Conservation (phyloP, 2,797 vertebrate genomes). For the Momotus momota region DNA sequence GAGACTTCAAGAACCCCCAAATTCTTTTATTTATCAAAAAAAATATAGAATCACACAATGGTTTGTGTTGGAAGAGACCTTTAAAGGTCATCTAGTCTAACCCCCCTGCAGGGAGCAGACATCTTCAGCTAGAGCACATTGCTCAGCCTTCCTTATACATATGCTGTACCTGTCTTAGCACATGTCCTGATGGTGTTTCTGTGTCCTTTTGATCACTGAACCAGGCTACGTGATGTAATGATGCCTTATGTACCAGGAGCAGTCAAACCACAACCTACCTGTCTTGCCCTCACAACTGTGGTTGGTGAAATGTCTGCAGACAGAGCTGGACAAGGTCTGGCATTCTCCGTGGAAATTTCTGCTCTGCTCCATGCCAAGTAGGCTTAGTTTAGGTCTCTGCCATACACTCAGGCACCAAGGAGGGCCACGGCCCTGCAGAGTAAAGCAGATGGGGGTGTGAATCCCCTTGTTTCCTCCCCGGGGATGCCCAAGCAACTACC, state of each 20-base stretch:
- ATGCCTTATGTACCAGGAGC: background rate
- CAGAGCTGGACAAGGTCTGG: background rate
- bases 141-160: background rate
- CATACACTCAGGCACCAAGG: background rate
- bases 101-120: background rate
- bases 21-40: background rate
- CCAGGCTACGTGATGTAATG: background rate
- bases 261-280: background rate
- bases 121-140: background rate
- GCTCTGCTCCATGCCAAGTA: background rate
- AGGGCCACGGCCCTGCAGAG: background rate
- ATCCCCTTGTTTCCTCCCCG: background rate
- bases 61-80: background rate
- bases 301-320: background rate
- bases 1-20: background rate
- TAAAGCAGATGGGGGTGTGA: rapidly evolving
- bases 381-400: background rate
- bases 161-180: background rate
- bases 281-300: background rate
- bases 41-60: background rate
- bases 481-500: background rate
- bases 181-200: background rate
- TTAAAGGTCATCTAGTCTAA: background rate
- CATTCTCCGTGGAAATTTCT: background rate
- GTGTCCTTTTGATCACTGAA: background rate